Evolutionary conservation across 2,888 invertebrate species (phyloP).

Genomic region (Tenodera sinensis): DNA sequence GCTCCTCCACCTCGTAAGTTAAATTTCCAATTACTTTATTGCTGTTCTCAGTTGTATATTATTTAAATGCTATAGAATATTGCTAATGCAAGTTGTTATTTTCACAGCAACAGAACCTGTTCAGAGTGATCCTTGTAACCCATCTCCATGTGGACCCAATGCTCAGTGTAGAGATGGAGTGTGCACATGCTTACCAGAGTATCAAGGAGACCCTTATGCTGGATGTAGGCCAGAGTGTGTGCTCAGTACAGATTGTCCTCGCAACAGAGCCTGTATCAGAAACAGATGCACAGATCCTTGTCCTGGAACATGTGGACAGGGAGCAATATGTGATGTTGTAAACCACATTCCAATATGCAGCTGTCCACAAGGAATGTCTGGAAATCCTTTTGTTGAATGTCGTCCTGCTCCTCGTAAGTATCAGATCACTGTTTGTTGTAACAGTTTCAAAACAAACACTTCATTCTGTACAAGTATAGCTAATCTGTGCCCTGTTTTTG

Average conservation of each 20-base stretch:
- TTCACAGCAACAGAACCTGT: constrained; percentile 37
- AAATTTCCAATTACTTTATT: constrained; percentile 17
- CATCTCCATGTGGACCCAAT: constrained; percentile 47
- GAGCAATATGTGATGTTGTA: constrained; percentile 68
- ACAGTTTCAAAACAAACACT: not conserved
- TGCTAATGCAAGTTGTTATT: not conserved
- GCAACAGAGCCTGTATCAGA: constrained; percentile 65
- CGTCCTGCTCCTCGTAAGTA: constrained; percentile 24
- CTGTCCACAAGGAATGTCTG: constrained; percentile 63
- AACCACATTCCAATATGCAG: constrained; percentile 75
- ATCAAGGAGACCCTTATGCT: constrained; percentile 57
- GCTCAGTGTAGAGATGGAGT: constrained; percentile 57
- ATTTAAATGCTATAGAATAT: not conserved
- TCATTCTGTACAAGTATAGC: not conserved
- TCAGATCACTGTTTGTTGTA: not conserved
- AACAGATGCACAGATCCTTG: constrained; percentile 72
- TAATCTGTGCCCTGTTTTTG: not conserved
- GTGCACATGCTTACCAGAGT: constrained; percentile 48
- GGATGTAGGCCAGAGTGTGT: constrained; percentile 77
- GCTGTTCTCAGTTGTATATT: not conserved
- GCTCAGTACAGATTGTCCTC: constrained; percentile 66
- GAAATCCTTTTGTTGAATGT: constrained; percentile 63
- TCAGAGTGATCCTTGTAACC: constrained; percentile 58
- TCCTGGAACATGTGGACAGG: constrained; percentile 68
- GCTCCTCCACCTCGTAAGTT: constrained; percentile 55